Evolutionary conservation across 2,888 invertebrate genomes (phyloP).

Genomic region (Chymomyza fuscimana): DNA sequence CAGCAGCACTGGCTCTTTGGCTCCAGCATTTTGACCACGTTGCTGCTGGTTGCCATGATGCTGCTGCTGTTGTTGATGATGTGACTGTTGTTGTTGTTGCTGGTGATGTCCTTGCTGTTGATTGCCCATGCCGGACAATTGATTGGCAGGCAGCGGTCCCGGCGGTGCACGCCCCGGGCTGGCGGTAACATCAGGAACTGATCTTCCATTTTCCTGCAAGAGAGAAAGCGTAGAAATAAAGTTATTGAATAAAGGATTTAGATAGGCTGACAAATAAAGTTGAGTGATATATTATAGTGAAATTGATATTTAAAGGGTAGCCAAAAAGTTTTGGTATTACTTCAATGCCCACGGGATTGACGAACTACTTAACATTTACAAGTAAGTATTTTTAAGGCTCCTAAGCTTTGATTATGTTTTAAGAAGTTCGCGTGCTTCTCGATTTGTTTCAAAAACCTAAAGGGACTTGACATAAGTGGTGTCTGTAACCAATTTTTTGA

Average conservation of each 20-base stretch:
- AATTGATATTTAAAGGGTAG: no score
- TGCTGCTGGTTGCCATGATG: constrained; percentile 28
- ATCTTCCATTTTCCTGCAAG: constrained; percentile 92
- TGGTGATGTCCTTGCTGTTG: constrained; percentile 74
- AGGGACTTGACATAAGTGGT: no score
- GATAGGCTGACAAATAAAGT: no score
- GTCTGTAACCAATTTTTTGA: no score
- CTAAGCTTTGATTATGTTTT: no score
- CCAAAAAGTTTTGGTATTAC: no score
- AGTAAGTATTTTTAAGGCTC: no score
- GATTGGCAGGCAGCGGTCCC: constrained; percentile 83
- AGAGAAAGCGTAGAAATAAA: neutral
- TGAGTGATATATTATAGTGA: no score
- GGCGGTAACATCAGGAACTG: constrained; percentile 94
- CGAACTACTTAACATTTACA: no score
- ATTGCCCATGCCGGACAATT: constrained; percentile 81
- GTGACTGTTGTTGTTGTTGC: constrained; percentile 75
- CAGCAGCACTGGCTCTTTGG: constrained; percentile 87
- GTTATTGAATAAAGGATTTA: neutral
- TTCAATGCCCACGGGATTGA: no score
- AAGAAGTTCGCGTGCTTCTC: no score
- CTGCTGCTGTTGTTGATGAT: constrained; percentile 81
- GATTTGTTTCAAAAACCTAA: no score
- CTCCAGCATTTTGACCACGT: constrained; percentile 39
- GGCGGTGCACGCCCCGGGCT: constrained; percentile 91